Evolutionary conservation across 1,140 invertebrate species (phyloP).

Genomic region (Eupristina koningsbergeri): DNA sequence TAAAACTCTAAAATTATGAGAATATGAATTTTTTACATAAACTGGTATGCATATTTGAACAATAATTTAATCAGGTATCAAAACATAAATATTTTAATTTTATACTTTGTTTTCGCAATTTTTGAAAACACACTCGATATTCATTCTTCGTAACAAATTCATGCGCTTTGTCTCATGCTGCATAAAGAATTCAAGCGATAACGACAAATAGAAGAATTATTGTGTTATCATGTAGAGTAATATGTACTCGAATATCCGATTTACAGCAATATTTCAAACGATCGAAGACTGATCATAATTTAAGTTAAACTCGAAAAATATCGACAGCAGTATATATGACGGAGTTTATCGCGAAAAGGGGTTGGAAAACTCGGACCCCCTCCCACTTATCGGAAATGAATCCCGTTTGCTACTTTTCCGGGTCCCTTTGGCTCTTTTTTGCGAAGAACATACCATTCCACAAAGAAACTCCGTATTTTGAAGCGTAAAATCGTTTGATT

Average conservation of each 20-base stretch:
- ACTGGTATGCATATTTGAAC: too few relatives aligned
- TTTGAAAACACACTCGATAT: too few relatives aligned
- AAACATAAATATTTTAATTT: too few relatives aligned
- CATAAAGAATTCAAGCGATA: background rate
- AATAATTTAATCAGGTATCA: too few relatives aligned
- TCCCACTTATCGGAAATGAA: background rate
- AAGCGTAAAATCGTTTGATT: constrained; percentile 52
- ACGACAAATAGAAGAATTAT: background rate
- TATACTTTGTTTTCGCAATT: too few relatives aligned
- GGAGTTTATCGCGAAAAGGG: background rate
- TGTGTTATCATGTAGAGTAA: background rate
- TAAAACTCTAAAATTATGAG: too few relatives aligned
- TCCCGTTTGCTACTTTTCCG: background rate
- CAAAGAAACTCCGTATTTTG: constrained; percentile 42
- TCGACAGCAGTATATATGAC: background rate
- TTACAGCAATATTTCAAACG: background rate
- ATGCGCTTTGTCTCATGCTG: too few relatives aligned
- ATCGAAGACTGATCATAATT: background rate
- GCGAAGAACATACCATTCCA: background rate
- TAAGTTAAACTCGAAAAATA: background rate
- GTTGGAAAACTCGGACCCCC: too few relatives aligned
- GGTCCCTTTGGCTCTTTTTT: background rate
- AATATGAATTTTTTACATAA: too few relatives aligned
- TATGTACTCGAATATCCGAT: background rate
- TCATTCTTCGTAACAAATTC: too few relatives aligned